These are phyloP conservation scores for Coranthus polyacanthus DNA, from an alignment of 2,797 vertebrate species.

Conservation along the genomic window DNA sequence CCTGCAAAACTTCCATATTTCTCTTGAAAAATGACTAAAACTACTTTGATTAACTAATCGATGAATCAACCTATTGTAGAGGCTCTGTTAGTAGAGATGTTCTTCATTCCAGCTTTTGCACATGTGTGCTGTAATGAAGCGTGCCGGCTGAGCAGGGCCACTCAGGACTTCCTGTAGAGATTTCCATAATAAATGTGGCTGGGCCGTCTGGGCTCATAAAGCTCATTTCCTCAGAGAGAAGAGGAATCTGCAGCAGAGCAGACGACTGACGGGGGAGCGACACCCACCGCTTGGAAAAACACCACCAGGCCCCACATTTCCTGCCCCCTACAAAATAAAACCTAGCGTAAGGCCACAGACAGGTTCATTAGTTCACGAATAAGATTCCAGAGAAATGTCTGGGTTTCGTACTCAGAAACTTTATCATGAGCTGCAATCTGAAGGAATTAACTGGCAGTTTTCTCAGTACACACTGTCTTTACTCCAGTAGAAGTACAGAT, in stretches of 20 bases:
- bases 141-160: neutral
- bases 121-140: conserved; percentile 35
- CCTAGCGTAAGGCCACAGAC: neutral
- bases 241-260: conserved; percentile 61
- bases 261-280: conserved; percentile 34
- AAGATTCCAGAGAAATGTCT: neutral
- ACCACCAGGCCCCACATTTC: conserved; percentile 11
- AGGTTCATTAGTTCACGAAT: neutral
- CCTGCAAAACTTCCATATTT: too few relatives aligned
- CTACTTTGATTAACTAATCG: too few relatives aligned
- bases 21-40: too few relatives aligned
- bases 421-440: too few relatives aligned
- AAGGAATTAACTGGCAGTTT: too few relatives aligned
- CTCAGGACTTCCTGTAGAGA: conserved; percentile 55
- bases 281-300: conserved; percentile 33
- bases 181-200: conserved; percentile 73
- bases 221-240: conserved; percentile 73
- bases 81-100: too few relatives aligned
- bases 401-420: too few relatives aligned
- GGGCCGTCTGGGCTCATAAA: conserved; percentile 68
- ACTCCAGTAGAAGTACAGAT: too few relatives aligned
- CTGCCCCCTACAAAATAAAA: conserved; percentile 42
- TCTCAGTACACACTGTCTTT: too few relatives aligned
- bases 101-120: neutral
- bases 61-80: too few relatives aligned